phyloP scores from a whole-genome alignment of 1,140 invertebrate genomes.

The Meloidogyne floridensis region DNA sequence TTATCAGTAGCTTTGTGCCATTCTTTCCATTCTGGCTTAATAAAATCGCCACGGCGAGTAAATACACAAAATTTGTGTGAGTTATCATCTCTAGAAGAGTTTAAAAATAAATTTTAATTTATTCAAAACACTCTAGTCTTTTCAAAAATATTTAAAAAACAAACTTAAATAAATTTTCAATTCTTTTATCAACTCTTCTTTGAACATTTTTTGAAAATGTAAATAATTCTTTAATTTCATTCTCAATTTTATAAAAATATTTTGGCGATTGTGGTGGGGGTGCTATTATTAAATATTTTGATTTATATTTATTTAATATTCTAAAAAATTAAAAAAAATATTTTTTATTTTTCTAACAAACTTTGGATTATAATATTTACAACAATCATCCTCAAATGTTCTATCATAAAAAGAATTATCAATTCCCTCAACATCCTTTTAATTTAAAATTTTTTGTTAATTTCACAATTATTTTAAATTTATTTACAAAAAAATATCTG shows the following conservation, averaged over 20 bases:
- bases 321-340: background rate
- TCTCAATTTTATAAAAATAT: background rate
- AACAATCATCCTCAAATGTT: constrained; percentile 3
- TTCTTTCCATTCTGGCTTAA: background rate
- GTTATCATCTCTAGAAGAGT: background rate
- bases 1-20: constrained; percentile 12
- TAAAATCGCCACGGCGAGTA: constrained; percentile 24
- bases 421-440: background rate
- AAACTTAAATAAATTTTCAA: background rate
- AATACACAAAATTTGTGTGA: constrained; percentile 27
- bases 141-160: background rate
- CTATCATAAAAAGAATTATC: background rate
- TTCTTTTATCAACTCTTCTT: background rate
- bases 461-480: background rate
- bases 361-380: constrained; percentile 9
- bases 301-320: background rate
- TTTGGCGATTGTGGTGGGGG: constrained; percentile 3
- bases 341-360: background rate
- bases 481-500: background rate
- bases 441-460: background rate
- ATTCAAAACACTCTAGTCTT: too few species aligned
- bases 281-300: background rate
- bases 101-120: too few species aligned
- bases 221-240: constrained; percentile 5
- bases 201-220: background rate